phyloP scores from a whole-genome alignment of 2,888 invertebrate genomes.

The Leucophora obtusa region DNA sequence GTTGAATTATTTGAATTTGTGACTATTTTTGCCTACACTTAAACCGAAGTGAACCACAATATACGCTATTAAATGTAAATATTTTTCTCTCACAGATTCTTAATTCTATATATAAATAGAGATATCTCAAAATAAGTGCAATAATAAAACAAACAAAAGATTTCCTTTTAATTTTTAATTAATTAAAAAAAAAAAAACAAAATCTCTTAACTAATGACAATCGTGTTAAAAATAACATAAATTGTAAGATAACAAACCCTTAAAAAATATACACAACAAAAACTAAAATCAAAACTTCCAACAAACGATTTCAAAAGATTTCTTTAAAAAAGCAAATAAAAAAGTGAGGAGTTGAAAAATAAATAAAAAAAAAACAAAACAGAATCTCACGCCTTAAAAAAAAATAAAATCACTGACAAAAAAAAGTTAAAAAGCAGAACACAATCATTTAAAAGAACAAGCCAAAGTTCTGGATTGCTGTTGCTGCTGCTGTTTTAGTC shows the following conservation, averaged over 20 bases:
- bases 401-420: constrained; percentile 26
- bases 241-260: constrained; percentile 51
- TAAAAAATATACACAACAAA: constrained; percentile 20
- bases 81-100: constrained; percentile 27
- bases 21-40: no score
- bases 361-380: constrained; percentile 39
- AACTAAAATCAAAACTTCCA: constrained; percentile 47
- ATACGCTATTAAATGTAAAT: no score
- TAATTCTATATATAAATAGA: constrained; percentile 11
- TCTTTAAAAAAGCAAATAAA: constrained; percentile 8
- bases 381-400: constrained; percentile 59
- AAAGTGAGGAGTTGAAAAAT: constrained; percentile 26
- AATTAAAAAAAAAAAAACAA: constrained; percentile 44
- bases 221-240: constrained; percentile 63
- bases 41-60: no score
- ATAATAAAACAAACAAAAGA: constrained; percentile 17
- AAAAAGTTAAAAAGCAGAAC: constrained; percentile 15
- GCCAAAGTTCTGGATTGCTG: constrained; percentile 18
- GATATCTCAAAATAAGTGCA: constrained; percentile 5
- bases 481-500: not conserved
- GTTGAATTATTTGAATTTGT: no score
- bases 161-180: constrained; percentile 40
- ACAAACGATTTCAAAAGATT: constrained; percentile 1
- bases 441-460: constrained; percentile 21
- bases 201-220: constrained; percentile 60